Evolutionary conservation across 2,888 invertebrate genomes (phyloP), one percentile per base, ranked within the genome.

Genomic region (Arge pagana): DNA sequence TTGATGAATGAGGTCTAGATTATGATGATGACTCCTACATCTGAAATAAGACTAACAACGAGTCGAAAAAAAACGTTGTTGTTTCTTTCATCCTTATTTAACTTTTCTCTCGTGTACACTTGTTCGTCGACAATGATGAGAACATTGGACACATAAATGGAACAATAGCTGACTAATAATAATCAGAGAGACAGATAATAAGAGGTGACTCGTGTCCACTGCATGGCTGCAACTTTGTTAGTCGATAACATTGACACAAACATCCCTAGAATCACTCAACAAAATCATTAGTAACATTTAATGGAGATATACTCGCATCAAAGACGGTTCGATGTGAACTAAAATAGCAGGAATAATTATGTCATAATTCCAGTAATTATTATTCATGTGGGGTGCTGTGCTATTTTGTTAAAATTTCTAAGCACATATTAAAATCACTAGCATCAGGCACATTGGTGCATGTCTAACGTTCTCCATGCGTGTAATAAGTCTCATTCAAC

Each of bases 211-310:
- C 72, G 70, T 74, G 68, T 75, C 72, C 67, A 62, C 72, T 72
- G 73, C 71, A 62, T 60, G 57, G 64, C 67, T 70, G 73, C 68
- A 70, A 71, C 68, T 67, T 73, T 66, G 72, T 75, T 75, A 75
- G 73, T 75, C 66, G 72, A 68, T 70, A 72, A 73, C 68, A 71
- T 69, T 74, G 73, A 72, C 71, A 68, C 68, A 68, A 68, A 67
- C 62, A 62, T 64, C 66, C 71, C 74, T 73, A 74, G 71, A 74
- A 75, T 74, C 74, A 74, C 73, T 73, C 62, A 74, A 74, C 64
- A 71, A 58, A 68, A 68, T 68, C 61, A 74, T 74, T 74, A 72
- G 71, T 72, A 67, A 70, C 66, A 71, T 61, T 63, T 60, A 65
- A 67, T 64, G 58, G 62, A 64, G 58, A 65, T 58, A 64, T 55